Evolutionary conservation across 1,140 invertebrate species (phyloP), one percentile per base, ranked within the genome.

Genomic region (Drosophila orena): DNA sequence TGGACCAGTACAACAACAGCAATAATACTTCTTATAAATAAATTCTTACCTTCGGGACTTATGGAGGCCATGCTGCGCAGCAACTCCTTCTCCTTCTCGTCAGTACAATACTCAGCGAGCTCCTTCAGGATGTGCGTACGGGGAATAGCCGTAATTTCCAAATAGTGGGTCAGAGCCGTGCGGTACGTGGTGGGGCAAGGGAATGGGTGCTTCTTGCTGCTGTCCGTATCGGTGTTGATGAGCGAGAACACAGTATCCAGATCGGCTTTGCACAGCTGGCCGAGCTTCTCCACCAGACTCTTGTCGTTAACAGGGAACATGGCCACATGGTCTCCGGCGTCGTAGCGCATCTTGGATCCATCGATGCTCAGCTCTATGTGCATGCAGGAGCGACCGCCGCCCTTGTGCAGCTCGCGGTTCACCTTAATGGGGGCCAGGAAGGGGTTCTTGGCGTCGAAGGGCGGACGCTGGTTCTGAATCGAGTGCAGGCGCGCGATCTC

Each of bases 121-220:
- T 99, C 99, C 91, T 99, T 98, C 0, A 99, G 93, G 38, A 99
- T 96, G 92, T 99, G 98, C 8, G 98, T 99, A 70, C 98, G 95
- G 1, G 98, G 98, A 79, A 98, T 96, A 59, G 97, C 96, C 0
- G 97, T 98, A 54, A 99, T 99, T 92, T 99, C 99, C 50, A 99
- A 92, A 90, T 99, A 99, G 93, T 99, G 96, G 0, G 96, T 96
- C 1, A 99, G 93, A 3, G 99, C 99, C n/a, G 98, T 99, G 59
- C 98, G 94, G 92, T 99, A 99, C 0, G 97, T 96, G 60, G 97
- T 98, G 1, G 99, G 99, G 91, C 98, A 99, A 1, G 99, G 99
- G 94, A 99, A 99, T n/a, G 99, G 99, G 94, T 99, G 96, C 90
- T 98, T 99, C 92, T 99, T 99, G 76, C 96, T 98, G 60, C 98